Base-by-base conservation (phyloP, 2,797 vertebrate genomes). In the Oryzias sinensis region DNA sequence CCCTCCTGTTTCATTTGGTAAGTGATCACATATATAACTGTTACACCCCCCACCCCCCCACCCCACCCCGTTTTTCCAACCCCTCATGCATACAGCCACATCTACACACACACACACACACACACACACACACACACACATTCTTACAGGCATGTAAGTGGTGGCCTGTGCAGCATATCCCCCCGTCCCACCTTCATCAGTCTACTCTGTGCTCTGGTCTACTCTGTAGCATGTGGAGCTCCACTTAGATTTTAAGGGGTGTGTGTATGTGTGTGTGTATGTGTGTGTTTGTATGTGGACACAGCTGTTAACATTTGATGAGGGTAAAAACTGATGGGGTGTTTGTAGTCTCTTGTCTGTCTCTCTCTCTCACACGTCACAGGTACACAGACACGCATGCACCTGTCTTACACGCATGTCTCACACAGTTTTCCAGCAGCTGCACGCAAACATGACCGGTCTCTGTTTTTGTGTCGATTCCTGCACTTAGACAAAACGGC, bases 1-100 rank as follows among this genome's bases (percentile, higher is more conserved):
- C 90, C 90, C 69, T 92, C 90, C 90, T 92, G 92, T 93, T 91
- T 93, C 85, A 91, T 93, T 91, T 91, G 92, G 90, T 92, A 93
- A 93, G 91, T 93, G 82, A 85, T 70, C 49, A 84, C 81, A 87
- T 87, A 82, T 80, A 82, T 85, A 79, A 79, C 47, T 87, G 79
- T 86, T 74, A 70, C 64, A 66, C 74, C 73, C 63, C 53, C 22
- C 62, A 73, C 73, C 63, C 53, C 22, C 62, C 53, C 22, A 37
- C 43, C 43, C 49, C 43, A 13, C 14, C 42, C 40, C n/a, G 11
- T 51, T 68, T 43, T 66, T 70, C 61, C 59, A 56, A 64, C 43
- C 62, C 51, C 52, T 56, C 72, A 76, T 72, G 37, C 37, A 72
- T 45, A 33, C 43, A 53, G 18, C 14, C 77, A 85, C 54, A 75